Base-by-base conservation (phyloP, 1,140 invertebrate species). In the Hyphantria cunea region DNA sequence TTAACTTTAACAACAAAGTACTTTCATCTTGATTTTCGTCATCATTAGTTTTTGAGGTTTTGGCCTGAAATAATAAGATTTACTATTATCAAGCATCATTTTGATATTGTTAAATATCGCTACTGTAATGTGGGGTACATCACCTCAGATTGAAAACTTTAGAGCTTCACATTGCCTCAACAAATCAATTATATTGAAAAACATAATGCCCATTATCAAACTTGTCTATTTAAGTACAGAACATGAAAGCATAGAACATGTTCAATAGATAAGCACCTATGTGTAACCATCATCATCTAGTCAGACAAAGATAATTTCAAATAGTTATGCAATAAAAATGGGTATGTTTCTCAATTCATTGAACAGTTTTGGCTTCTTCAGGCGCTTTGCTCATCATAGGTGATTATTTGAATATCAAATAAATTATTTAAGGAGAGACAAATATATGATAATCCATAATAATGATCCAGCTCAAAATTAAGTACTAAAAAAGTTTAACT, bases 11-110 rank as follows among this genome's bases (percentile, higher is more conserved):
- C 7, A 87, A 66, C 32, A 90, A 54, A 11, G 47, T 39, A 52
- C 66, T 68, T 74, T 90, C 88, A 33, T 90, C 88, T 68, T 86
- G 70, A 66, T 65, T 83, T 10, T 90, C 82, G 7, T 86, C 84
- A 48, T 84, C 76, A 11, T 32, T 44, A 32, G 53, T 9, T 54
- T 73, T 76, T 39, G 51, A 44, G 56, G 69, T 75, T n/a, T 52
- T 68, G 8, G 64, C 45, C 72, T 76, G 58, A 10, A 44, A 47
- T 56, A 55, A 58, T 64, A 33, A 52, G 12, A 51, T 7, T 44
- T 25, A 49, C 4, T n/a, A 48, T 6, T 17, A 17, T 17, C 3
- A 10, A 17, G 37, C 2, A 25, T 25, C 17, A 25, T 25, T 25
- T 1, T 25, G 17, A 25, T 25, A 25, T 25, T 1, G 5, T 25